Evolutionary conservation across 1,140 invertebrate genomes (phyloP).

Genomic region (Cotesia glomerata): DNA sequence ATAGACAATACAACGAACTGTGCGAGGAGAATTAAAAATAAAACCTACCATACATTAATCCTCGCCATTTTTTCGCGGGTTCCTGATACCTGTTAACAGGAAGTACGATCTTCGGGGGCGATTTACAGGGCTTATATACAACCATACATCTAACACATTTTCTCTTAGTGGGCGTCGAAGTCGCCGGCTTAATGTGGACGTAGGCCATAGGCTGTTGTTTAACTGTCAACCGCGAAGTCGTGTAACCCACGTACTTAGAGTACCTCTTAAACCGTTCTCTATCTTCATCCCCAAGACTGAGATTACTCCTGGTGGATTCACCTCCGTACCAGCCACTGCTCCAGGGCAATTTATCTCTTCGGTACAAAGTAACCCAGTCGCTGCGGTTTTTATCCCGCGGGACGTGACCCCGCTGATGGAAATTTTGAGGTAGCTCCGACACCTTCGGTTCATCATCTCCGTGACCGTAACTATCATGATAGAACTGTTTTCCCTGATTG

Average conservation of each 20-base stretch:
- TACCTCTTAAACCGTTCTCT: conserved; percentile 25
- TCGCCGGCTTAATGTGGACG: conserved; percentile 53
- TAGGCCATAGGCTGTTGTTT: conserved; percentile 52
- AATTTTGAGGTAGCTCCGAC: not conserved
- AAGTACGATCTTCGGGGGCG: conserved; percentile 43
- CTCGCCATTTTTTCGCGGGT: conserved; percentile 46
- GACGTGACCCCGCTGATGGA: not conserved
- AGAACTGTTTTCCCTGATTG: too few species aligned
- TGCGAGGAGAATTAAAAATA: not conserved
- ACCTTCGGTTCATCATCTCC: not conserved
- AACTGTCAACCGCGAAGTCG: conserved; percentile 19
- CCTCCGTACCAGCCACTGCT: not conserved
- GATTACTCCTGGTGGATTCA: not conserved
- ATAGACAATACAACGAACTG: too few species aligned
- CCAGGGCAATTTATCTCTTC: not conserved
- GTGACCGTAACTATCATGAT: conserved; percentile 2
- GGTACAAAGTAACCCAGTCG: not conserved
- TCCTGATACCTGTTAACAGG: conserved; percentile 48
- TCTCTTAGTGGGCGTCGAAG: conserved; percentile 42
- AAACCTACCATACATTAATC: conserved; percentile 56
- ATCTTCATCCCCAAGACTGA: conserved; percentile 10
- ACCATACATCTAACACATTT: conserved; percentile 57
- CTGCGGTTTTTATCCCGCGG: not conserved
- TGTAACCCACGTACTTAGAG: conserved; percentile 27
- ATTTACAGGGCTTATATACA: conserved; percentile 54